These are phyloP conservation scores for Yponomeuta sedellus DNA, from an alignment of 2,888 invertebrate genomes.

Conservation along the genomic window DNA sequence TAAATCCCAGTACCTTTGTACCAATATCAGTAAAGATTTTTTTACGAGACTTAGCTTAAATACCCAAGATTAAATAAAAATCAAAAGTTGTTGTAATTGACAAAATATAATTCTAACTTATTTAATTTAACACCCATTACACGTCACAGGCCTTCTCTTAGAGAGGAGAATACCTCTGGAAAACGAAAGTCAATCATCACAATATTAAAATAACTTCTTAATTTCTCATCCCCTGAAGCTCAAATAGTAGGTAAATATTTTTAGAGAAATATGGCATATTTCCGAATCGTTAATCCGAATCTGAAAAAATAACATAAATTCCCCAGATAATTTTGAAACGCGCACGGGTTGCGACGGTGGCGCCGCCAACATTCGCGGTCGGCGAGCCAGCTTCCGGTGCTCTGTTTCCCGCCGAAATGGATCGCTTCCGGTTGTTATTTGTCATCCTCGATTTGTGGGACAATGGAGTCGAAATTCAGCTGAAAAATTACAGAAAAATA, in stretches of 20 bases:
- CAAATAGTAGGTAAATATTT: background rate
- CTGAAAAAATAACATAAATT: constrained; percentile 15
- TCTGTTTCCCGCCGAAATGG: constrained; percentile 73
- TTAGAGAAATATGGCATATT: background rate
- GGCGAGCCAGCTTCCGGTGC: constrained; percentile 70
- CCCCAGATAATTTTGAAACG: constrained; percentile 24
- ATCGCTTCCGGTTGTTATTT: constrained; percentile 73
- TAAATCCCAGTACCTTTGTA: too few species aligned
- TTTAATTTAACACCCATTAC: too few species aligned
- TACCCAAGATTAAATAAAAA: too few species aligned
- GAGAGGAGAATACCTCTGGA: too few species aligned
- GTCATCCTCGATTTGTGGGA: constrained; percentile 51
- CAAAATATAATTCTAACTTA: too few species aligned
- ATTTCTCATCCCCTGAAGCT: too few species aligned
- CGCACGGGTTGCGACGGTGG: constrained; percentile 44
- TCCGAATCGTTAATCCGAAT: constrained; percentile 15
- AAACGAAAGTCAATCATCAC: too few species aligned
- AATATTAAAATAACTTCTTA: too few species aligned
- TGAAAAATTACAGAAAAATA: background rate
- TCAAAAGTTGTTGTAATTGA: too few species aligned
- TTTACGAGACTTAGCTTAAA: too few species aligned
- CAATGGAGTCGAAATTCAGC: constrained; percentile 12
- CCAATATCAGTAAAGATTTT: too few species aligned
- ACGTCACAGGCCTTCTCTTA: too few species aligned
- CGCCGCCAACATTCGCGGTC: constrained; percentile 70